Conservation (phyloP, 2,888 invertebrate species). For the Cryptocephalus primarius region DNA sequence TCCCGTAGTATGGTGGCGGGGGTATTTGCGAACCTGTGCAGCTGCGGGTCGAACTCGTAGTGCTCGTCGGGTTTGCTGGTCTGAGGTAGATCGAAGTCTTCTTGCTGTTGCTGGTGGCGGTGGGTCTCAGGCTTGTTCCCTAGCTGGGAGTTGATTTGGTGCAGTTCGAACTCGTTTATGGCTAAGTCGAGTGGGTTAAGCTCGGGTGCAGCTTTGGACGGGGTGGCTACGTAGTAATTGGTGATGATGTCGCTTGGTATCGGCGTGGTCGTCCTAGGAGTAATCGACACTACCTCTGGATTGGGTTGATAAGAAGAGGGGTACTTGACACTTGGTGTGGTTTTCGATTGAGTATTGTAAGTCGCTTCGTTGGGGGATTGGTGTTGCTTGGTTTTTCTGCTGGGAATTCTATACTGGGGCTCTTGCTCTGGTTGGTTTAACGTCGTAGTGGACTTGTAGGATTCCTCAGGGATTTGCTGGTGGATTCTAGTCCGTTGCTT, state of each 20-base stretch:
- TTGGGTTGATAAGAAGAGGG: no score
- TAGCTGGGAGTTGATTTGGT: conserved; percentile 22
- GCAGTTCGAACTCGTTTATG: conserved; percentile 23
- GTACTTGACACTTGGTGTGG: background rate
- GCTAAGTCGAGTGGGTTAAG: conserved; percentile 19
- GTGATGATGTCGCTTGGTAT: no score
- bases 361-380: no score
- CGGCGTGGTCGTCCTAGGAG: no score
- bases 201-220: conserved; percentile 7
- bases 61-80: background rate
- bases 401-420: no score
- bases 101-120: background rate
- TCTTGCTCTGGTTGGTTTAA: no score
- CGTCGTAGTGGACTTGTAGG: no score
- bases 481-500: no score
- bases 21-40: conserved; percentile 13
- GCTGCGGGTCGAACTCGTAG: conserved; percentile 8
- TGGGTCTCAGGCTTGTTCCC: conserved; percentile 8
- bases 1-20: conserved; percentile 14
- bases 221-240: background rate
- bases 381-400: no score
- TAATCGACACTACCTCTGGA: no score
- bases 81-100: conserved; percentile 3
- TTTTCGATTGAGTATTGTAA: background rate
- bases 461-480: no score